Conservation (phyloP, 2,113 vertebrate genomes). For the Neolamprologus toae region DNA sequence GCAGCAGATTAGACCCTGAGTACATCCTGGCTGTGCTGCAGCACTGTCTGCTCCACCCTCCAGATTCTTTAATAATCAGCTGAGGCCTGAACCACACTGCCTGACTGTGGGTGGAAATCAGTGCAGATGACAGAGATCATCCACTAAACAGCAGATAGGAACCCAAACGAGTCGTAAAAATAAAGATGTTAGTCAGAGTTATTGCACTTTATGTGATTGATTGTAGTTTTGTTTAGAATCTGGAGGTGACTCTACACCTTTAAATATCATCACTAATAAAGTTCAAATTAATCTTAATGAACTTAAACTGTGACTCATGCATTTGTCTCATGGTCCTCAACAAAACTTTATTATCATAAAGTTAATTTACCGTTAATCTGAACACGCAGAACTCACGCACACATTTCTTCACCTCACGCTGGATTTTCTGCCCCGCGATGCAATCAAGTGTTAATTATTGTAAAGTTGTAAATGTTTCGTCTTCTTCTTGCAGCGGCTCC, state of each 20-base stretch:
- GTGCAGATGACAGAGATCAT: background rate
- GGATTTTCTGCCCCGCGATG: background rate
- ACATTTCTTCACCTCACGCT: background rate
- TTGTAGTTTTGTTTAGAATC: background rate
- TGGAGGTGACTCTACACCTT: background rate
- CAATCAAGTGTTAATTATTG: background rate
- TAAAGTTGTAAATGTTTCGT: background rate
- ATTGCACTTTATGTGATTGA: background rate
- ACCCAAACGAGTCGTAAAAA: background rate
- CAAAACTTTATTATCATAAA: background rate
- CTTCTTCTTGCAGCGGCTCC: background rate
- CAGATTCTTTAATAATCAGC: background rate
- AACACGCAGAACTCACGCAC: background rate
- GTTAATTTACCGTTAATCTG: background rate
- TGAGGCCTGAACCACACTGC: background rate
- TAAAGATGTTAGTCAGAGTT: background rate
- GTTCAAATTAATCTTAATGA: background rate
- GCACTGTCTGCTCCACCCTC: background rate
- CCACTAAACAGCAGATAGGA: background rate
- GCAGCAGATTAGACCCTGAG: background rate
- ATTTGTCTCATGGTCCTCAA: background rate
- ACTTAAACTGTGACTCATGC: background rate
- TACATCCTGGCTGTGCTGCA: background rate
- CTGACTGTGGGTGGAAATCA: fast-evolving
- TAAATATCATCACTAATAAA: background rate